phyloP scores from a whole-genome alignment of 2,797 vertebrate species.

The Nyctalus aviator region DNA sequence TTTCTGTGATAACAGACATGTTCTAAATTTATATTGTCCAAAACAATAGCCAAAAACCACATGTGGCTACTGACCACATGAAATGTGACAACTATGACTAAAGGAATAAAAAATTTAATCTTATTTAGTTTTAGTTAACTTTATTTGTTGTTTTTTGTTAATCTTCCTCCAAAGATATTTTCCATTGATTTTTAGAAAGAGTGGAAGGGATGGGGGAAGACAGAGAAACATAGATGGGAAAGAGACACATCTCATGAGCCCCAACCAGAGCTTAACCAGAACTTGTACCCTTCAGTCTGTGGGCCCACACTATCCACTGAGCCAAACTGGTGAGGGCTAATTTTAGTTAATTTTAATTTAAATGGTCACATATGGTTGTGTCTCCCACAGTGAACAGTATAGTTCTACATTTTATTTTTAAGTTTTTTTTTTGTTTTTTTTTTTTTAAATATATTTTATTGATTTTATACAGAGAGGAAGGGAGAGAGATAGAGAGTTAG shows the following conservation, averaged over 20 bases:
- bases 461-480: too few species aligned
- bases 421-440: too few species aligned
- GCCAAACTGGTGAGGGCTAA: not conserved
- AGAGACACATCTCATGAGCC: too few species aligned
- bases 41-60: conserved; percentile 23
- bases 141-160: not conserved
- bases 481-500: too few species aligned
- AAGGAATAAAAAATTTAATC: conserved; percentile 29
- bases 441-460: too few species aligned
- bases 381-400: not conserved
- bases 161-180: too few species aligned
- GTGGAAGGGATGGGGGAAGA: too few species aligned
- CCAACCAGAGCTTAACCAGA: too few species aligned
- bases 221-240: too few species aligned
- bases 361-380: not conserved
- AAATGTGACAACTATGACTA: conserved; percentile 22
- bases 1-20: not conserved
- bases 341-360: conserved; percentile 53
- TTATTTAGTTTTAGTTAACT: conserved; percentile 34
- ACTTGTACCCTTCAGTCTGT: too few species aligned
- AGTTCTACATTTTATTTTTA: conserved; percentile 27
- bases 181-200: too few species aligned
- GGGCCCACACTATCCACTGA: too few species aligned
- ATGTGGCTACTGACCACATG: not conserved
- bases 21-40: not conserved